Conservation (phyloP, 1,140 invertebrate species). For the Megathymus violae region DNA sequence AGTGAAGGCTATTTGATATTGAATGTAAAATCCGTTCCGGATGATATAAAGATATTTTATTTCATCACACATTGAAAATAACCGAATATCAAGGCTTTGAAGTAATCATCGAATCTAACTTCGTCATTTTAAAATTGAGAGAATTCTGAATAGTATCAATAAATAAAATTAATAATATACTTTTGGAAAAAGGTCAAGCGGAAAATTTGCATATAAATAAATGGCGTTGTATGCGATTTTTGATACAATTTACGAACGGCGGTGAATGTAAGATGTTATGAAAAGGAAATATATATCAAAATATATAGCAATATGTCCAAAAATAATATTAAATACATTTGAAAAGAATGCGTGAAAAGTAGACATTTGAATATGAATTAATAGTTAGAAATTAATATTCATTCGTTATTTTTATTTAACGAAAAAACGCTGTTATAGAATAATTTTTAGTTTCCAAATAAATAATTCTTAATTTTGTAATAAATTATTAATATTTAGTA, state of each 20-base stretch:
- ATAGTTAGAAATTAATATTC: too few relatives aligned
- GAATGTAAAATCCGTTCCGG: background rate
- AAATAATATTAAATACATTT: too few relatives aligned
- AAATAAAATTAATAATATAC: conserved; percentile 32
- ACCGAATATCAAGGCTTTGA: conserved; percentile 29
- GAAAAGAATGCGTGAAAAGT: too few relatives aligned
- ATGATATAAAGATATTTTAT: background rate
- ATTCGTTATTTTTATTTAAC: too few relatives aligned
- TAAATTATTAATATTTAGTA: too few relatives aligned
- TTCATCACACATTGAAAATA: background rate
- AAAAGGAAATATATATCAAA: too few relatives aligned
- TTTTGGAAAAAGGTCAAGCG: conserved; percentile 37
- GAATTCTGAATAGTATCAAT: conserved; percentile 12
- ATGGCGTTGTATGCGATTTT: conserved; percentile 13
- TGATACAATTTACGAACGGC: background rate
- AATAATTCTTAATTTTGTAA: too few relatives aligned
- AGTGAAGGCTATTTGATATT: conserved; percentile 39
- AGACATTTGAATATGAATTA: too few relatives aligned
- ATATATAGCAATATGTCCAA: too few relatives aligned
- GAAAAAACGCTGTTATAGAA: too few relatives aligned
- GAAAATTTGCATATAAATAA: conserved; percentile 38
- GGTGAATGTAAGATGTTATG: background rate
- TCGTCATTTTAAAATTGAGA: background rate
- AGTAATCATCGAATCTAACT: background rate
- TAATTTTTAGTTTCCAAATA: too few relatives aligned